A percentile compares a stretch with the other conserved stretches of the same genome.
phyloP scores from a whole-genome alignment of 2,113 vertebrate species.

The Danio rerio region GRCz12tu NC_133182.1:17451001-17451500 shows the following conservation, averaged over 20 bases:
- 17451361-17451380: not conserved
- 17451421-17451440: too few species aligned
- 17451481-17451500: too few species aligned
- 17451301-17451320: too few species aligned
- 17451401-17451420: not conserved
- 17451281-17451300: too few species aligned
- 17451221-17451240: not conserved
- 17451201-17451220: not conserved
- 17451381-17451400: slow-evolving; percentile 29
- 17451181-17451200: too few species aligned
- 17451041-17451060: not conserved
- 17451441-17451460: too few species aligned
- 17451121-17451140: too few species aligned
- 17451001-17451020: not conserved
- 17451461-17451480: too few species aligned
- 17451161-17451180: not conserved
- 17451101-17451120: not conserved
- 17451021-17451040: not conserved
- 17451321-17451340: too few species aligned
- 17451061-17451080: too few species aligned
- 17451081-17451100: not conserved
- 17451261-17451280: not conserved
- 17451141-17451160: too few species aligned
- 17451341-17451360: not conserved
- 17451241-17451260: not conserved